Base-by-base conservation (phyloP, 2,888 invertebrate species). In the Hipparchia sbordonii region DNA sequence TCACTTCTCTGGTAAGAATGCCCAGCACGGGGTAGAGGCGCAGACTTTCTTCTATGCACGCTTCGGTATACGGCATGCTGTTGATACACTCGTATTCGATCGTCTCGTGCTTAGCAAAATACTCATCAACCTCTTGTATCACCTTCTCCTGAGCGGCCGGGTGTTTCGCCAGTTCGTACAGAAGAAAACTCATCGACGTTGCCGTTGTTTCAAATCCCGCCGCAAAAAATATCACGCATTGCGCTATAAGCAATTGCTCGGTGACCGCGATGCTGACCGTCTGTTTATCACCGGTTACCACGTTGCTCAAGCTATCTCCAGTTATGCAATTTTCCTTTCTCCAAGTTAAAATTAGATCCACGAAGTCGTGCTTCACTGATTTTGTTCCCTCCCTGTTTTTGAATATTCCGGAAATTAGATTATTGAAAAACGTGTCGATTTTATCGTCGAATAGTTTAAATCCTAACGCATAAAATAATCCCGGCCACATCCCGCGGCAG, bases 121-220 rank as follows among this genome's bases (percentile, higher is more conserved):
- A 65, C 23, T 65, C 52, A 6, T 65, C 65, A 12, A 65, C 52
- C 33, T 65, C 65, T 52, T 52, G 6, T 65, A 65, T 65, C 12
- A 65, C 6, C 23, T 6, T 52, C 9, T 65, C 39, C 51, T 65
- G 65, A 7, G 33, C 52, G 6, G 2, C 2, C 65, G 52, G 51
- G 33, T 52, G 9, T 23, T 65, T 65, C 7, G 65, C 51, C 33
- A 65, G 51, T 65, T 65, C 65, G 23, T 52, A 65, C 10, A 65
- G 10, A 33, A 52, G 65, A 52, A 6, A 65, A 65, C 65, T 65
- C 10, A 52, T 33, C 2, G 51, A 12, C 10, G 65, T 51, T 3
- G 65, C 1, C 7, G 65, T 65, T 12, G 65, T 65, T 12, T 51
- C 65, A 33, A 65, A 65, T 33, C 65, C 65, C 1, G 65, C 65